Evolutionary conservation across 1,140 invertebrate species (phyloP).

Genomic region (Habropoda laboriosa): DNA sequence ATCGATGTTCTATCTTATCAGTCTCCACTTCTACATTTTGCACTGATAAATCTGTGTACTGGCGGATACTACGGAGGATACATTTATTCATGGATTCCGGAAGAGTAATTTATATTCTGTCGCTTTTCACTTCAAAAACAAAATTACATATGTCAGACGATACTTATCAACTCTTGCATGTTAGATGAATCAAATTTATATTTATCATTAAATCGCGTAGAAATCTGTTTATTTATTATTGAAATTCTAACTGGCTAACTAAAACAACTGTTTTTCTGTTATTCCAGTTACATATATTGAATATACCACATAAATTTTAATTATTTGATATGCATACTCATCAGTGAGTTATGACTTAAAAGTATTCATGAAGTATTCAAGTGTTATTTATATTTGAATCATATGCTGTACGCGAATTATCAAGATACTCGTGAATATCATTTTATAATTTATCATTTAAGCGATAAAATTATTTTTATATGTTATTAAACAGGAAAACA

Average conservation of each 20-base stretch:
- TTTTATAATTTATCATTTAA: too few relatives aligned
- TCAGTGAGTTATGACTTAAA: too few relatives aligned
- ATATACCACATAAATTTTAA: too few relatives aligned
- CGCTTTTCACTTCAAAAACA: not conserved
- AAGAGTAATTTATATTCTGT: not conserved
- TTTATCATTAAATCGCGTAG: not conserved
- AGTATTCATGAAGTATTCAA: too few relatives aligned
- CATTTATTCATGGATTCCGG: not conserved
- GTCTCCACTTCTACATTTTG: not conserved
- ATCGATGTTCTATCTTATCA: not conserved
- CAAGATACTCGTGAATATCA: too few relatives aligned
- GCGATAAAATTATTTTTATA: not conserved
- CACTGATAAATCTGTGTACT: not conserved
- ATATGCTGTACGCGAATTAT: too few relatives aligned
- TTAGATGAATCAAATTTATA: not conserved
- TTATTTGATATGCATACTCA: not conserved
- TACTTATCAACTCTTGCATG: not conserved
- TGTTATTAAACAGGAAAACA: not conserved
- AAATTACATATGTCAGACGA: not conserved
- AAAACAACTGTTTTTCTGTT: too few relatives aligned
- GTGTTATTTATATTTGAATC: too few relatives aligned
- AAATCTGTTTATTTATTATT: not conserved
- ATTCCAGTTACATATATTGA: too few relatives aligned
- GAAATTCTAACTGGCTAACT: too few relatives aligned
- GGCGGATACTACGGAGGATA: not conserved